Evolutionary conservation across 2,888 invertebrate genomes (phyloP).

Genomic region (Hydropsyche betteni): DNA sequence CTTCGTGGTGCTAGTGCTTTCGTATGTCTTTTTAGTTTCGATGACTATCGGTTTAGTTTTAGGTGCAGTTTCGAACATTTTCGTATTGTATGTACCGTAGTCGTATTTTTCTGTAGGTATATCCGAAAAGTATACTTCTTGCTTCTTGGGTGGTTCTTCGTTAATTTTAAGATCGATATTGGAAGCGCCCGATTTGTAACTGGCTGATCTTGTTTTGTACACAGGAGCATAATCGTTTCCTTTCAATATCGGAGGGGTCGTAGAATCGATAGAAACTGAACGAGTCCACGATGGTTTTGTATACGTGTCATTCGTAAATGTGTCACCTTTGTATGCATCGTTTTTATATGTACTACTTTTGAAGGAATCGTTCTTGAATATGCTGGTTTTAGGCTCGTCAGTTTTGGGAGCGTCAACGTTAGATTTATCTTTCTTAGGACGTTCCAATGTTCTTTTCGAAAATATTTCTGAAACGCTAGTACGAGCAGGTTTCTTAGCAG

Average conservation of each 20-base stretch:
- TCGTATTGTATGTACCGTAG: not conserved
- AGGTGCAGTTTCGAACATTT: not conserved
- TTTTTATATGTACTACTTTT: not conserved
- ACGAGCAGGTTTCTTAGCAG: conserved; percentile 32
- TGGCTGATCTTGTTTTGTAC: conserved; percentile 37
- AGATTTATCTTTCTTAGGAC: not conserved
- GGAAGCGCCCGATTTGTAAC: conserved; percentile 2
- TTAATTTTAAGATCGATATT: not conserved
- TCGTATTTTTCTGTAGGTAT: conserved; percentile 4
- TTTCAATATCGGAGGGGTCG: conserved; percentile 27
- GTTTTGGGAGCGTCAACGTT: not conserved
- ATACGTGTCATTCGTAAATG: not conserved
- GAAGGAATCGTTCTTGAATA: not conserved
- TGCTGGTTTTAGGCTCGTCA: too few species aligned
- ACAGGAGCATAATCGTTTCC: conserved; percentile 42
- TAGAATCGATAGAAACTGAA: not conserved
- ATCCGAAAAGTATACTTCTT: conserved; percentile 38
- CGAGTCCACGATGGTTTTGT: not conserved
- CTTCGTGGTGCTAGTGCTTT: not conserved
- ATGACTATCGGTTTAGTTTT: not conserved
- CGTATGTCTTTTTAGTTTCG: conserved; percentile 18
- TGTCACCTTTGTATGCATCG: not conserved
- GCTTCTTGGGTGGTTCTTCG: conserved; percentile 10
- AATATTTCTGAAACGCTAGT: conserved; percentile 46
- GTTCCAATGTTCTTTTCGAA: conserved; percentile 39